Evolutionary conservation across 2,888 invertebrate species (phyloP), one percentile per base, ranked within the genome.

Genomic region (Drosophila anomelani): DNA sequence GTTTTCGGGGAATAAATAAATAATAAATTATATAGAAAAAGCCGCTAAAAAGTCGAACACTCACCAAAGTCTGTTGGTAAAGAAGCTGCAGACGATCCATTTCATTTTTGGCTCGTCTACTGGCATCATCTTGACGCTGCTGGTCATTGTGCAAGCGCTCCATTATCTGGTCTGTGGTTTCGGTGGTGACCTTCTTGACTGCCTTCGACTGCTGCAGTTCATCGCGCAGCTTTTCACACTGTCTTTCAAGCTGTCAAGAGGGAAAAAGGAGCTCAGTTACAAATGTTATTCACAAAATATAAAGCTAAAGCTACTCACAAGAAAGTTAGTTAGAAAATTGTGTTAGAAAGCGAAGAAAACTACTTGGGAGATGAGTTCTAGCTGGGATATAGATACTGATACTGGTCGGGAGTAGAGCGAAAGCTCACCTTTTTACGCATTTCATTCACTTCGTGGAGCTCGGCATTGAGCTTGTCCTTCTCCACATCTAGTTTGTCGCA

Each of bases 401-500:
- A 56, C 41, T 38, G 56, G 10, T 46, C 41, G 2, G 41, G 43
- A 44, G 8, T 38, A 9, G 39, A 56, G 51, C 55, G 49, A 9
- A 68, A 66, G 56, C 72, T 80, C 70, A 90, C 90, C 86, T 91
- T 91, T 29, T 80, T 77, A 38, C 80, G 86, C 36, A 80, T 80
- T 66, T 84, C 92, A 43, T 94, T 94, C 68, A 93, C 93, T 67
- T 94, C 94, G 15, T 92, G 91, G 1, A 94, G 85, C 74, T 95
- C 94, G n/a, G 93, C 93, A 77, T 93, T 92, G 2, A 95, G 91
- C 91, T 94, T 93, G 84, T 96, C 94, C 90, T 95, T 95, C 93
- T 96, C 94, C 91, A 94, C 94, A 92, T 96, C 94, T 88, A 96
- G 87, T 93, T 94, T 94, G 87, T 94, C 92, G 80, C 95, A 95